Percentiles rank a stretch among this genome's conserved stretches.
Conservation (phyloP, 2,797 vertebrate species). For the Epinephelus coioides region DNA sequence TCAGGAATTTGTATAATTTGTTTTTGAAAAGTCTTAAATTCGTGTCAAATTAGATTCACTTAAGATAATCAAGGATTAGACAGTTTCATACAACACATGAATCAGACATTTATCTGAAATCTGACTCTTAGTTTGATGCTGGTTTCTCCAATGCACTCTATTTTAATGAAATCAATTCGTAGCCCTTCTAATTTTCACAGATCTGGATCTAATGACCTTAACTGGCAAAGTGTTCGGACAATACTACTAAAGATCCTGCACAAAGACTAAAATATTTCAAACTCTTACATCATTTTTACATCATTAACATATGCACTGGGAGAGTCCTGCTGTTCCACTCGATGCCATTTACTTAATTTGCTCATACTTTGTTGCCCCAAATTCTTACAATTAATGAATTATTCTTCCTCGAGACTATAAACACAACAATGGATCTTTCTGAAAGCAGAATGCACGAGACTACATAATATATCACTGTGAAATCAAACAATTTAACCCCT, state of each 20-base stretch:
- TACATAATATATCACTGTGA: no score
- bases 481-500: no score
- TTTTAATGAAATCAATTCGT: neutral
- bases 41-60: neutral
- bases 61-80: neutral
- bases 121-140: neutral
- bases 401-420: neutral
- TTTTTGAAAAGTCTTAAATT: neutral
- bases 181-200: neutral
- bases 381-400: neutral
- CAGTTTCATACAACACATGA: neutral
- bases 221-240: neutral
- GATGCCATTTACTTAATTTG: neutral
- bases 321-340: neutral
- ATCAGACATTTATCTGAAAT: neutral
- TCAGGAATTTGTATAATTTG: no score
- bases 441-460: no score
- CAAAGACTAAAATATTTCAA: neutral
- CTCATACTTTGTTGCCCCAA: neutral
- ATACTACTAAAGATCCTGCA: neutral
- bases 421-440: neutral
- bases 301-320: neutral
- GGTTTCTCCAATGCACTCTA: no score
- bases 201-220: neutral
- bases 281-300: neutral